phyloP scores from a whole-genome alignment of 2,888 invertebrate genomes.

The Oscheius sp. region DNA sequence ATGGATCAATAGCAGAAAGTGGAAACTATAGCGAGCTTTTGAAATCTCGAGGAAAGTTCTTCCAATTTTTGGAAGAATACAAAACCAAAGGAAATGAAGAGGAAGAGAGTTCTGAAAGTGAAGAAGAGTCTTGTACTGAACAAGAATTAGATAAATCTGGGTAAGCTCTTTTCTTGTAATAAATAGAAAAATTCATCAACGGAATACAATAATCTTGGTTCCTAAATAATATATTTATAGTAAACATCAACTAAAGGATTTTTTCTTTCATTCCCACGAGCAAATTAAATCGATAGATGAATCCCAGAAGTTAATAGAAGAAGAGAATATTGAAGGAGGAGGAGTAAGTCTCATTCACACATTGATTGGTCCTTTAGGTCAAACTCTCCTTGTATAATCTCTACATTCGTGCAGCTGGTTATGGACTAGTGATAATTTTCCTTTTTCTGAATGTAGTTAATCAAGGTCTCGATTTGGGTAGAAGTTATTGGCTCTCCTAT shows the following conservation, averaged over 20 bases:
- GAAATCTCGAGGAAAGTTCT: conserved; percentile 77
- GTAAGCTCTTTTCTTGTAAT: no score
- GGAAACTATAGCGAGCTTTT: conserved; percentile 89
- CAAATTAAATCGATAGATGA: conserved; percentile 13
- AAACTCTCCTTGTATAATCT: conserved; percentile 81
- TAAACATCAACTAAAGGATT: no score
- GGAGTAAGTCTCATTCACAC: neutral
- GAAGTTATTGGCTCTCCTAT: conserved; percentile 65
- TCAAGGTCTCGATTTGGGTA: conserved; percentile 53
- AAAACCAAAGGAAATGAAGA: conserved; percentile 16
- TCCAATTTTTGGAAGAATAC: conserved; percentile 46
- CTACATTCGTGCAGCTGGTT: conserved; percentile 86
- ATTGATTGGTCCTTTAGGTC: conserved; percentile 1
- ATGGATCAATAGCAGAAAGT: conserved; percentile 85
- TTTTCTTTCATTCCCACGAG: neutral
- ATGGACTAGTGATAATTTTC: conserved; percentile 80
- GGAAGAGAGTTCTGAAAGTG: neutral
- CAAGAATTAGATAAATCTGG: no score
- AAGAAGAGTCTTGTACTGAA: neutral
- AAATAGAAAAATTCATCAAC: no score
- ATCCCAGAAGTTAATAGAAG: neutral
- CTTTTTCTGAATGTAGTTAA: conserved; percentile 63
- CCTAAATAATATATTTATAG: no score
- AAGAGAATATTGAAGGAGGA: conserved; percentile 12
- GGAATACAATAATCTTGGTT: no score